Evolutionary conservation across 2,113 vertebrate species (phyloP), one percentile per base, ranked within the genome.

Genomic region (Saccopteryx leptura): DNA sequence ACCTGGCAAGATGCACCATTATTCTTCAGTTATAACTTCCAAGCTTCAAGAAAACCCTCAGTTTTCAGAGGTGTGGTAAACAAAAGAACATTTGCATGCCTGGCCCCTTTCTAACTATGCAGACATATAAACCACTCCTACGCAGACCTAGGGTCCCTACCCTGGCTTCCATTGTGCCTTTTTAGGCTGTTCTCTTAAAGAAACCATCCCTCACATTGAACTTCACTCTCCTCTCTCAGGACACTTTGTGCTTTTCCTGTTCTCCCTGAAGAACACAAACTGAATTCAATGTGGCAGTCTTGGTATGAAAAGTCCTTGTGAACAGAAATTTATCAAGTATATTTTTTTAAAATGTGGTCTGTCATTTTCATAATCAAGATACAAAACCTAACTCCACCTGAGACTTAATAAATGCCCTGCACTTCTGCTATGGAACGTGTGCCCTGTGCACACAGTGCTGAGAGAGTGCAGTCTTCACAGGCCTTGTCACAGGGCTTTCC

Each of bases 41-140:
- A 78, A 68, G 24, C 39, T 90, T 88, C 7, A 0, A 93, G 26
- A 74, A 95, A 95, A 74, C 19, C 21, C 23, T 39, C n/a, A 71
- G 52, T 60, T 78, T 95, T 58, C 60, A 90, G 9, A 23, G 23
- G 85, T 26, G 28, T 65, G 21, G 92, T 72, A 39, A 94, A 94
- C 23, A 78, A 88, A 54, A 3, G 6, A 2, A 52, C 1, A n/a
- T 66, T 72, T 7, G 33, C 28, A 39, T 24, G 8, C 21, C 10
- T 50, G 31, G 5, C 9, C 26, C 6, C 61, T 80, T 65, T 91
- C 63, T 93, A 61, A 65, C 39, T n/a, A 11, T 69, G 31, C 18
- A 19, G 2, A 31, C 74, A 17, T 31, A 31, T 19, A 7, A 21
- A 11, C 8, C 21, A 60, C n/a, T 71, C 33, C 52, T 68, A 14